Base-by-base conservation (phyloP, 2,797 vertebrate species). In the Etheostoma perlongum region DNA sequence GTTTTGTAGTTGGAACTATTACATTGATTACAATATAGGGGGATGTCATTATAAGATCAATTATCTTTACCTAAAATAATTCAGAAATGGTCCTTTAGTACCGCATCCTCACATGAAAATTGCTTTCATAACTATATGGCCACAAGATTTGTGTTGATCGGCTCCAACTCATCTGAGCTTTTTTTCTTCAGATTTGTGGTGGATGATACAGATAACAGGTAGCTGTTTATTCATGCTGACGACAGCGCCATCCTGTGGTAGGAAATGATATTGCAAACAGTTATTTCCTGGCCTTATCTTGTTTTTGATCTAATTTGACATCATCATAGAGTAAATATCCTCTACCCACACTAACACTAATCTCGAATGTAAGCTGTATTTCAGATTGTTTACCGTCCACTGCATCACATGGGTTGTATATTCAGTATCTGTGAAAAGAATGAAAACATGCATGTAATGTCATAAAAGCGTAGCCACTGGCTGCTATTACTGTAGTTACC, bases 191-290 rank as follows among this genome's bases (percentile, higher is more conserved):
- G 15, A 33, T 55, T 27, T 30, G 23, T 6, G 14, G 4, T 23
- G 3, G 12, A 21, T 19, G 18, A 49, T 10, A 16, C n/a, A 49
- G 23, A 36, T 47, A 27, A 4, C 40, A 62, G 21, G 5, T 2
- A 14, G 61, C 47, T 59, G 13, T 36, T 48, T 2, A 27, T 44
- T 67, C 2, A 70, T 64, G 16, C 2, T 66, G 61, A 64, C 69
- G 63, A 48, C 70, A 81, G 64, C 25, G 0, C 51, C 85, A 75
- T 40, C 74, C 2, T 60, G 77, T 85, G 87, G 85, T 64, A 13
- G 19, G 5, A 30, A 33, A 15, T 33, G 4, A 19, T 19, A 67
- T 62, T 54, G 14, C 62, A 47, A 18, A 46, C 1, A 18, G 25
- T 9, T 4, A n/a, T 55, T 13, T 44, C 7, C 9, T n/a, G 10